Percentiles rank a stretch among this genome's conserved stretches.
These are phyloP conservation scores for Stichopus chloronotus DNA, from an alignment of 35 echinoderm and acorn worm genomes.

Conservation along the genomic window DNA sequence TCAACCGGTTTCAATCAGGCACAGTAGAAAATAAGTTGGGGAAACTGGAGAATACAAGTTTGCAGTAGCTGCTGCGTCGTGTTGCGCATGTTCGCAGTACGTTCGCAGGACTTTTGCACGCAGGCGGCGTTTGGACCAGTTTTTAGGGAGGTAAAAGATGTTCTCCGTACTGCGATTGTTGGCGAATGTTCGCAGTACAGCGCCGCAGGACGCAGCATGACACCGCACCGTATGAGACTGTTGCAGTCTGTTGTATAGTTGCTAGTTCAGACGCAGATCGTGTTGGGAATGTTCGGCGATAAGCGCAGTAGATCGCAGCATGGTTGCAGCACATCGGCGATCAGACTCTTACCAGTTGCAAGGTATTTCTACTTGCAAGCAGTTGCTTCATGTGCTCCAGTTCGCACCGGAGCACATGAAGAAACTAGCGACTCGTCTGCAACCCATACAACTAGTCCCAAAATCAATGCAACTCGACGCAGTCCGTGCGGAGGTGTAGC, in stretches of 20 bases:
- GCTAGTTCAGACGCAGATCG: not conserved
- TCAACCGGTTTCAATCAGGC: not conserved
- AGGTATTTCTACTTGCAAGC: not conserved
- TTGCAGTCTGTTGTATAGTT: constrained; percentile 20
- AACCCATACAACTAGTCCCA: too few relatives aligned
- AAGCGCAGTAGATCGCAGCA: constrained; percentile 12
- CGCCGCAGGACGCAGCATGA: not conserved
- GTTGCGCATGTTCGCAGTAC: too few relatives aligned
- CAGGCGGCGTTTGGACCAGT: too few relatives aligned
- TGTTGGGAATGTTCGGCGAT: constrained; percentile 10
- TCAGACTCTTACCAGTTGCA: not conserved
- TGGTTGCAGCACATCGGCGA: not conserved
- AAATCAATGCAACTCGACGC: constrained; percentile 9
- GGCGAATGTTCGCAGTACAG: too few relatives aligned
- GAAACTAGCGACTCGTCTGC: too few relatives aligned
- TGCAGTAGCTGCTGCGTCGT: too few relatives aligned
- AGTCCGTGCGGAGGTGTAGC: too few relatives aligned
- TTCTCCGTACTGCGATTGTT: too few relatives aligned
- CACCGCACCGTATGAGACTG: not conserved
- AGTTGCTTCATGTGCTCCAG: constrained; percentile 6
- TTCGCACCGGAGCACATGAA: not conserved
- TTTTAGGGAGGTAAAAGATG: too few relatives aligned
- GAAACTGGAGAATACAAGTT: not conserved
- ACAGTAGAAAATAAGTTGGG: not conserved
- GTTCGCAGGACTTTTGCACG: too few relatives aligned